These are phyloP conservation scores for Syncerus caffer DNA, from an alignment of 2,797 vertebrate species.

Conservation along the genomic window DNA sequence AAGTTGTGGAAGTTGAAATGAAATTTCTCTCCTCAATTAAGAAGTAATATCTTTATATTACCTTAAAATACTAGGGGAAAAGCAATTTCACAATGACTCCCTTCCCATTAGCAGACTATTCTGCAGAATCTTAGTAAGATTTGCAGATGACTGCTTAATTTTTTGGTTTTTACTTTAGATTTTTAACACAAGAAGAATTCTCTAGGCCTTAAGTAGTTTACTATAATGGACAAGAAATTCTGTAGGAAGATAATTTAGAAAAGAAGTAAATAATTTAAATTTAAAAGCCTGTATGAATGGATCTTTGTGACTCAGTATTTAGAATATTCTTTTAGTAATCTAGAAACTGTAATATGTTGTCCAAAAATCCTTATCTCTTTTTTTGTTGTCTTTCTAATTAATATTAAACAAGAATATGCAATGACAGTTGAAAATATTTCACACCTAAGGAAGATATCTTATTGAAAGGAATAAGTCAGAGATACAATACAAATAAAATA, in stretches of 20 bases:
- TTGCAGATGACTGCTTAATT: neutral
- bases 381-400: slow-evolving; percentile 54
- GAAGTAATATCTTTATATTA: slow-evolving; percentile 50
- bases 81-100: slow-evolving; percentile 16
- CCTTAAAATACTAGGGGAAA: slow-evolving; percentile 55
- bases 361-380: slow-evolving; percentile 57
- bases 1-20: neutral
- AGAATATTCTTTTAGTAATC: neutral
- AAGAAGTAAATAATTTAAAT: slow-evolving; percentile 21
- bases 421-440: slow-evolving; percentile 59
- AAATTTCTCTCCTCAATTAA: slow-evolving; percentile 52
- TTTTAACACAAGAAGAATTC: slow-evolving; percentile 21
- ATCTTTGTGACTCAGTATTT: neutral
- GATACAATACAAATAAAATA: slow-evolving; percentile 55
- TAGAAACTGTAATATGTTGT: slow-evolving; percentile 7
- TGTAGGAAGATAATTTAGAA: neutral
- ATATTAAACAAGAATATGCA: slow-evolving; percentile 13
- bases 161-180: neutral
- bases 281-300: neutral
- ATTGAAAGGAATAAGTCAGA: slow-evolving; percentile 43
- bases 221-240: neutral
- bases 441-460: neutral
- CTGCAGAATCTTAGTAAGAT: neutral
- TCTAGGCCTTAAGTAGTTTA: neutral
- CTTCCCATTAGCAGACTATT: slow-evolving; percentile 22